Base-by-base conservation (phyloP, 2,113 vertebrate species). In the Macquaria ambigua region DNA sequence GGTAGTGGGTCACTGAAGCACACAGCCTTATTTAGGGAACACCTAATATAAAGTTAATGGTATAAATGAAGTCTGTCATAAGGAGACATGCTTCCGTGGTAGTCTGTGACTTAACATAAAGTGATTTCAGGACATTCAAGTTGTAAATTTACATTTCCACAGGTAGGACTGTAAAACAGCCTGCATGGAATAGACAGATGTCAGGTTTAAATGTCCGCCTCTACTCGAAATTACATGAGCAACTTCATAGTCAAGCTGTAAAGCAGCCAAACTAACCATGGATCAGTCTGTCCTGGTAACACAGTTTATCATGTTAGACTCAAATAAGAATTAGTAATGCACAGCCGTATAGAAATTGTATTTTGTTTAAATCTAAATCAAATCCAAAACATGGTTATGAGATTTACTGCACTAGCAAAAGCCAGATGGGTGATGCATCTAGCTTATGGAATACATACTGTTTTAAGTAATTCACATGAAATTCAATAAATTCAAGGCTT, bases 181-280 rank as follows among this genome's bases (percentile, higher is more conserved):
- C 55, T 58, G 15, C 8, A 18, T 20, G 23, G 21, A 25, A 34
- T 31, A n/a, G n/a, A 53, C 7, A 59, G 11, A 37, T 8, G 46
- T 52, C 23, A 43, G 6, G 31, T 72, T 58, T 46, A 50, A 70
- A 63, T 56, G 4, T 64, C 11, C 11, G 8, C 20, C 28, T 74
- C 14, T 41, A n/a, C 25, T 64, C 70, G 50, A 79, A 79, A 62
- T 59, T 14, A 59, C 16, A 11, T 53, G 1, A 53, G n/a, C 25
- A 31, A 6, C 14, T 80, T 80, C 68, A 59, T 23, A 77, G 39
- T 34, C 53, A 61, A 18, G 31, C 16, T 46, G 28, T 66, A 80
- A 43, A 62, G 41, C 2, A 52, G n/a, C 43, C 31, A 68, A n/a
- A n/a, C n/a, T n/a, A n/a, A n/a, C n/a, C n/a, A n/a, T n/a, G n/a